phyloP scores from a whole-genome alignment of 1,140 invertebrate species.

The Macrobrachium nipponense region DNA sequence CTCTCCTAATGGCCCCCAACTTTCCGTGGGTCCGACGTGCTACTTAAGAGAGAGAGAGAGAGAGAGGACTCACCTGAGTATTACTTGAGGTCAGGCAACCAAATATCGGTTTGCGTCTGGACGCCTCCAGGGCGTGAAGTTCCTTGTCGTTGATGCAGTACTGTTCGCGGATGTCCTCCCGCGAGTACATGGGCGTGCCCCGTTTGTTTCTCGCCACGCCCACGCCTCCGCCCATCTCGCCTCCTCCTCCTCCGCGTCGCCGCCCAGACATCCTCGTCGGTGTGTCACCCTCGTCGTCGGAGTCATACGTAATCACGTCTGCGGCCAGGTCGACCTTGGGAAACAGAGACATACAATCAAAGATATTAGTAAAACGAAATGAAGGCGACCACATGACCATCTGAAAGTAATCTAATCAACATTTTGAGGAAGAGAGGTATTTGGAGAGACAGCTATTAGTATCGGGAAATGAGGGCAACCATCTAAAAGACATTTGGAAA shows the following conservation, averaged over 20 bases:
- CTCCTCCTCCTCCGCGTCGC: slow-evolving; percentile 42
- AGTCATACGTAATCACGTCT: slow-evolving; percentile 64
- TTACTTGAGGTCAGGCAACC: slow-evolving; percentile 59
- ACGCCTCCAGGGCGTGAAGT: slow-evolving; percentile 82
- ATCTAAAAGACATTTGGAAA: too few species aligned
- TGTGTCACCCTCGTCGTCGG: slow-evolving; percentile 61
- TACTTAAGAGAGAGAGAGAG: too few species aligned
- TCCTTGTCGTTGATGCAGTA: slow-evolving; percentile 94
- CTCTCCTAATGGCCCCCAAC: too few species aligned
- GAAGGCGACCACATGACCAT: too few species aligned
- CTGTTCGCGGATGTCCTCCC: slow-evolving; percentile 88
- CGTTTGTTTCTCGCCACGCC: slow-evolving; percentile 66
- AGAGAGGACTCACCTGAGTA: slow-evolving; percentile 51
- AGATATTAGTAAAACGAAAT: too few species aligned
- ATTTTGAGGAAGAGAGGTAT: background rate
- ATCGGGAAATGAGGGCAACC: too few species aligned
- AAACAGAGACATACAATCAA: background rate
- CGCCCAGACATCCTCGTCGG: slow-evolving; percentile 57
- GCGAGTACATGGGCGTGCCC: slow-evolving; percentile 81
- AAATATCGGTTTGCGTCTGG: slow-evolving; percentile 59
- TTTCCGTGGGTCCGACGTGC: too few species aligned
- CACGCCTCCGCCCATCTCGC: slow-evolving; percentile 49
- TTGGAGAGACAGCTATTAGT: too few species aligned
- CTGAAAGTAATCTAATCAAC: too few species aligned
- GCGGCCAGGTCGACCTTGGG: slow-evolving; percentile 52